These are phyloP conservation scores for silkworm (Bombyx mori) DNA, from an alignment of 1,140 invertebrate genomes.

Conservation along the genomic window DNA sequence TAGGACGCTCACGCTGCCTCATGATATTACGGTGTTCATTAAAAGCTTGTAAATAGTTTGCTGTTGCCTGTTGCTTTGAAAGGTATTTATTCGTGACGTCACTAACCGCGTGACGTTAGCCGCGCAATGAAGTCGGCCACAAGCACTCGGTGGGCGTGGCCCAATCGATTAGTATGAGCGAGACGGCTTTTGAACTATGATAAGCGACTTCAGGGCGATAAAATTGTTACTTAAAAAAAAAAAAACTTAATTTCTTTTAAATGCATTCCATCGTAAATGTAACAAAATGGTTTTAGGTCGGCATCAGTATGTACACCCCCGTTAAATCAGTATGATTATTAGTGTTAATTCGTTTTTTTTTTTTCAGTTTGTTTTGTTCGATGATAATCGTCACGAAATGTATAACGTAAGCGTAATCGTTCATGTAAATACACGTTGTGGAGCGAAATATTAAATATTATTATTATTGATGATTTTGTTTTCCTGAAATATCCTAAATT, in stretches of 20 bases:
- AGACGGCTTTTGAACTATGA: too few species aligned
- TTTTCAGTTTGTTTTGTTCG: slow-evolving; percentile 41
- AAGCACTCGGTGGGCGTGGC: too few species aligned
- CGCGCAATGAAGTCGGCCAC: neutral
- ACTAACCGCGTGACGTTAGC: neutral
- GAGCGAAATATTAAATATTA: slow-evolving; percentile 54
- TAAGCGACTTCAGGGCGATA: too few species aligned
- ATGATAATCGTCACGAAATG: slow-evolving; percentile 27
- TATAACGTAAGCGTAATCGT: slow-evolving; percentile 50
- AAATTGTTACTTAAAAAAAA: too few species aligned
- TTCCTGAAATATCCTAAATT: neutral
- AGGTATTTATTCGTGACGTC: neutral
- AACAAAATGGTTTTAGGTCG: too few species aligned
- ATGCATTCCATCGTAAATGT: too few species aligned
- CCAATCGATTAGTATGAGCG: too few species aligned
- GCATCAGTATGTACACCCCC: slow-evolving; percentile 14
- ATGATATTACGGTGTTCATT: slow-evolving; percentile 57
- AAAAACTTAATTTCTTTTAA: too few species aligned
- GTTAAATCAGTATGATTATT: slow-evolving; percentile 44
- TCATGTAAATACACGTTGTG: slow-evolving; percentile 67
- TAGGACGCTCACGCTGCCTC: neutral
- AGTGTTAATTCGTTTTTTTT: slow-evolving; percentile 42
- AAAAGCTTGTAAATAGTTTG: slow-evolving; percentile 28
- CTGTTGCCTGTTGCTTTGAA: slow-evolving; percentile 17
- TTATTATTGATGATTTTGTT: slow-evolving; percentile 41